Conservation (phyloP, 2,888 invertebrate species). For the Lochmaea crataegi region DNA sequence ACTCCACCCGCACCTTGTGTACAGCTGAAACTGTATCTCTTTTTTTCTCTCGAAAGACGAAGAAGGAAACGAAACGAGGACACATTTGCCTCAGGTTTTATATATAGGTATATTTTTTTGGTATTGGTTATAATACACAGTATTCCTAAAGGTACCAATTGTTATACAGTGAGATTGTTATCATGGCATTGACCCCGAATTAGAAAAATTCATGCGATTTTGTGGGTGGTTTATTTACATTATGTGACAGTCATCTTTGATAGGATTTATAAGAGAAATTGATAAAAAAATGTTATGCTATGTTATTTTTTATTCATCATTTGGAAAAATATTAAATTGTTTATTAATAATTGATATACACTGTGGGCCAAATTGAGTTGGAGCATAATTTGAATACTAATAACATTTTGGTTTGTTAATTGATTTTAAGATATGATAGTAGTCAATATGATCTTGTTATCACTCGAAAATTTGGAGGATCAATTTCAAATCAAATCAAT, state of each 20-base stretch:
- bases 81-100: not conserved
- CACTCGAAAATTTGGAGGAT: no score
- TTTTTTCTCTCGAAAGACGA: conserved; percentile 4
- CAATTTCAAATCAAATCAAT: no score
- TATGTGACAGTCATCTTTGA: not conserved
- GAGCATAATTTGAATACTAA: no score
- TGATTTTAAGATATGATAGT: no score
- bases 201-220: not conserved
- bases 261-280: no score
- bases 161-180: not conserved
- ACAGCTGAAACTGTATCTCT: conserved; percentile 27
- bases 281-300: no score
- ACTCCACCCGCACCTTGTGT: conserved; percentile 14
- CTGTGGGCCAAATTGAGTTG: no score
- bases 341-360: no score
- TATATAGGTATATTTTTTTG: not conserved
- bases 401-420: no score
- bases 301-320: no score
- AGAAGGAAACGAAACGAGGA: not conserved
- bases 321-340: no score
- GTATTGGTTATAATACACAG: not conserved
- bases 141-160: not conserved
- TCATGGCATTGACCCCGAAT: not conserved
- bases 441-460: no score
- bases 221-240: not conserved